Base-by-base conservation (phyloP, 2,888 invertebrate species). In the Prosopocoilus inquinatus region DNA sequence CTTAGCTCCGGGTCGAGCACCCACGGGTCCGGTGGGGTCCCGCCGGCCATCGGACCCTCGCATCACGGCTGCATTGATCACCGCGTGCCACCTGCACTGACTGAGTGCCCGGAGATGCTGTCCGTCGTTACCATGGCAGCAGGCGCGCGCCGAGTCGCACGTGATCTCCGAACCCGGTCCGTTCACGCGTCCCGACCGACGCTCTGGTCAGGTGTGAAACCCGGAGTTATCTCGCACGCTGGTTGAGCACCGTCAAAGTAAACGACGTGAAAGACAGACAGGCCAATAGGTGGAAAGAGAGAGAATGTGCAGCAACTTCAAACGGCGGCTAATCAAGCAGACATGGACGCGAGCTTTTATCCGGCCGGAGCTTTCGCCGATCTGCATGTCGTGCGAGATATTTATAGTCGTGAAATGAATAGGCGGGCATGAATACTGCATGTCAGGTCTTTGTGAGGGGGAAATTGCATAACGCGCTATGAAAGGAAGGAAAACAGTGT, bases 1-100 rank as follows among this genome's bases (percentile, higher is more conserved):
- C 91, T 85, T 78, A 93, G 85, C 81, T 93, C 92, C 75, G 90
- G 84, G 78, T 91, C 91, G 71, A 91, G 74, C 69, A 63, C 63
- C 70, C 70, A 71, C 72, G 75, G 76, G 70, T 67, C 71, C 71
- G 72, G 73, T 72, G 71, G 75, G 77, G 72, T 70, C 72, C 70
- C 71, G 75, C 74, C 75, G 77, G 73, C 74, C 78, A 74, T 76
- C 75, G 66, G 66, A 61, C 58, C 68, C 65, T 67, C 74, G 76
- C 76, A 77, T 70, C 70, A 69, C 70, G 33, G 73, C 70, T 70
- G 72, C 74, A 67, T 69, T 68, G 67, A 68, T 67, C 68, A 63
- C 75, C 74, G 65, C 75, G 64, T 75, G 65, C 75, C 70, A 60
- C 76, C 77, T 59, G 63, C 77, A 73, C 74, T 73, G 53, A 74